Conservation (phyloP, 2,888 invertebrate genomes). For the Microchrysa polita region DNA sequence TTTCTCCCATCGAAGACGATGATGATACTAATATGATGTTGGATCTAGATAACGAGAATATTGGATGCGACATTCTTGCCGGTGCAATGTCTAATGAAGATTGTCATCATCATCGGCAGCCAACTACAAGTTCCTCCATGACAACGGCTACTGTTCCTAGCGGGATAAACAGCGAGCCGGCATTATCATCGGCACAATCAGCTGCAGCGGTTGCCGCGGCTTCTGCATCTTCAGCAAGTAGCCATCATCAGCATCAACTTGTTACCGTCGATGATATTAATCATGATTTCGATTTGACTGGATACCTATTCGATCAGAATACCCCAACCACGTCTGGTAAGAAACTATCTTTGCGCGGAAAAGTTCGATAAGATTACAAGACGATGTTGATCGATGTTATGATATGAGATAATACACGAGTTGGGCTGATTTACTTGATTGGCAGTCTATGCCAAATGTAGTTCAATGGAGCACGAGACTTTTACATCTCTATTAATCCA, state of each 20-base stretch:
- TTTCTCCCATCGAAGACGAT: conserved; percentile 32
- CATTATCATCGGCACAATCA: not conserved
- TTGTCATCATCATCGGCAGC: conserved; percentile 1
- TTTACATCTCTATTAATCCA: not conserved
- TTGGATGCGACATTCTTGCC: not conserved
- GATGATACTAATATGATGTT: not conserved
- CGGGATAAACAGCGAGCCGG: not conserved
- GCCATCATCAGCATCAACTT: not conserved
- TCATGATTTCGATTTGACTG: conserved; percentile 36
- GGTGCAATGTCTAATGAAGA: not conserved
- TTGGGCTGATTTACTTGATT: not conserved
- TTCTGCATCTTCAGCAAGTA: not conserved
- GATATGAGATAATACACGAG: not conserved
- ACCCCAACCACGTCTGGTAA: conserved; percentile 23
- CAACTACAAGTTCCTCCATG: not conserved
- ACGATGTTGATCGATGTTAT: not conserved
- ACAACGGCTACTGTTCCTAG: not conserved
- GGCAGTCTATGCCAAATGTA: not conserved
- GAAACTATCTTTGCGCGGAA: not conserved
- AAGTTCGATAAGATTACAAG: not conserved
- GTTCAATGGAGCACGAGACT: not conserved
- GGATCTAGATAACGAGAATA: conserved; percentile 15
- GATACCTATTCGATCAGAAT: conserved; percentile 23
- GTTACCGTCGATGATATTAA: conserved; percentile 12
- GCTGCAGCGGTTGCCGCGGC: too few relatives aligned